A percentile compares a stretch with the other conserved stretches of the same genome.
Conservation (phyloP, 2,888 invertebrate species). For the Drosophila paranaensis region DNA sequence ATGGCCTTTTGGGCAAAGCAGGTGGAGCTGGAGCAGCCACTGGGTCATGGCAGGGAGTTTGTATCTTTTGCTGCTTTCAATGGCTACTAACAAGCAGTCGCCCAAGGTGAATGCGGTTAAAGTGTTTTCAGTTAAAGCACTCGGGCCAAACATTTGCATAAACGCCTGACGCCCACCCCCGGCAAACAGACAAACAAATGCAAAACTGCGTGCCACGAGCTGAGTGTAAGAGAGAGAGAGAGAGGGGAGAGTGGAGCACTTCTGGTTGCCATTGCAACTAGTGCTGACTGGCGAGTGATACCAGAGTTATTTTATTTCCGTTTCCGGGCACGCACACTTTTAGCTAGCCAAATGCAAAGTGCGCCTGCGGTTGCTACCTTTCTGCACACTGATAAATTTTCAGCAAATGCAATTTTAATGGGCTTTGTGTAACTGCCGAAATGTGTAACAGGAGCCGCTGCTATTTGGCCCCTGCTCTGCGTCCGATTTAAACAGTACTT, state of each 20-base stretch:
- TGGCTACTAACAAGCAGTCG: slow-evolving; percentile 78
- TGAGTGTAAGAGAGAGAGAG: slow-evolving; percentile 7
- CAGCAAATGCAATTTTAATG: slow-evolving; percentile 81
- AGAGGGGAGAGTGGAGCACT: slow-evolving; percentile 14
- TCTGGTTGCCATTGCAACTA: slow-evolving; percentile 50
- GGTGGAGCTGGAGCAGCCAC: slow-evolving; percentile 24
- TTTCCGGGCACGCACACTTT: slow-evolving; percentile 69
- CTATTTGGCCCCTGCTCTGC: slow-evolving; percentile 11
- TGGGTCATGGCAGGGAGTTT: slow-evolving; percentile 31
- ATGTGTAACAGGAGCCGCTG: slow-evolving; percentile 37
- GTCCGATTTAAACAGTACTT: slow-evolving; percentile 44
- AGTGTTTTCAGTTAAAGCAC: slow-evolving; percentile 79
- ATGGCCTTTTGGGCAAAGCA: slow-evolving; percentile 76
- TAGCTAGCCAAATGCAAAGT: slow-evolving; percentile 60
- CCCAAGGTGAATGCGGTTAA: slow-evolving; percentile 80
- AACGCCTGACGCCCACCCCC: slow-evolving; percentile 54
- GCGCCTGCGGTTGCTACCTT: slow-evolving; percentile 71
- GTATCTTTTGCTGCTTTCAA: slow-evolving; percentile 70
- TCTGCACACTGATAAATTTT: slow-evolving; percentile 71
- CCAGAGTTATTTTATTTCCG: slow-evolving; percentile 80
- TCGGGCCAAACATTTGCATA: slow-evolving; percentile 76
- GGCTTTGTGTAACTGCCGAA: slow-evolving; percentile 47
- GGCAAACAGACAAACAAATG: slow-evolving; percentile 32
- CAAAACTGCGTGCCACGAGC: slow-evolving; percentile 19
- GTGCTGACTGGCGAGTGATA: slow-evolving; percentile 42